Conservation (phyloP, 2,113 vertebrate genomes). For the Pseudonaja textilis region DNA sequence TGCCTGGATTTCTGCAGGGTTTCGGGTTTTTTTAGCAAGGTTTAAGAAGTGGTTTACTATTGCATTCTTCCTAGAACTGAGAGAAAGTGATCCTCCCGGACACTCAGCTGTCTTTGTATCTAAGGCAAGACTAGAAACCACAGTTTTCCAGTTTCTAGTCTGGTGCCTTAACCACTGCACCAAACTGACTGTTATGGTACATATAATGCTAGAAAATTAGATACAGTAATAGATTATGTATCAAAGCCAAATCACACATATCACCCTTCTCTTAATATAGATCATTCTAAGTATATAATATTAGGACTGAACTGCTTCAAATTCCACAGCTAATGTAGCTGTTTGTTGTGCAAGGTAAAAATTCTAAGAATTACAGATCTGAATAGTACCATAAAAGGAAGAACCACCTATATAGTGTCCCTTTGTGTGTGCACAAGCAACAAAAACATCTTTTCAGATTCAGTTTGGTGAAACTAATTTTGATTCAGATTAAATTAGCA, state of each 20-base stretch:
- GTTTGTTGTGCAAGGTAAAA: not conserved
- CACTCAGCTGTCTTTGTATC: not conserved
- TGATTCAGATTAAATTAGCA: not conserved
- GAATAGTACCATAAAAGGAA: not conserved
- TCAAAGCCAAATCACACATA: not conserved
- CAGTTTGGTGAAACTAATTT: not conserved
- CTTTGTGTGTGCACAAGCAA: not conserved
- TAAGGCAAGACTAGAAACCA: not conserved
- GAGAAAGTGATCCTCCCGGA: not conserved
- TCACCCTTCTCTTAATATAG: not conserved
- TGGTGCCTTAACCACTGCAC: not conserved
- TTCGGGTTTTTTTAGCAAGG: not conserved
- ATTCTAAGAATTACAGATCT: not conserved
- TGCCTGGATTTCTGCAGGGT: not conserved
- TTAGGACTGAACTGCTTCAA: not conserved
- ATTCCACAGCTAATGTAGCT: not conserved
- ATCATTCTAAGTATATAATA: not conserved
- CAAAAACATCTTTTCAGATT: not conserved
- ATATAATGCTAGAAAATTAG: not conserved
- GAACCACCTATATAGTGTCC: not conserved
- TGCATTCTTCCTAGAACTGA: not conserved
- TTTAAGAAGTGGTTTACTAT: not conserved
- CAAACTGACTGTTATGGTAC: not conserved
- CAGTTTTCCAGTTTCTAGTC: not conserved
- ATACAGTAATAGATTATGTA: not conserved